phyloP scores from a whole-genome alignment of 2,797 vertebrate species.

The Antennarius maculatus region DNA sequence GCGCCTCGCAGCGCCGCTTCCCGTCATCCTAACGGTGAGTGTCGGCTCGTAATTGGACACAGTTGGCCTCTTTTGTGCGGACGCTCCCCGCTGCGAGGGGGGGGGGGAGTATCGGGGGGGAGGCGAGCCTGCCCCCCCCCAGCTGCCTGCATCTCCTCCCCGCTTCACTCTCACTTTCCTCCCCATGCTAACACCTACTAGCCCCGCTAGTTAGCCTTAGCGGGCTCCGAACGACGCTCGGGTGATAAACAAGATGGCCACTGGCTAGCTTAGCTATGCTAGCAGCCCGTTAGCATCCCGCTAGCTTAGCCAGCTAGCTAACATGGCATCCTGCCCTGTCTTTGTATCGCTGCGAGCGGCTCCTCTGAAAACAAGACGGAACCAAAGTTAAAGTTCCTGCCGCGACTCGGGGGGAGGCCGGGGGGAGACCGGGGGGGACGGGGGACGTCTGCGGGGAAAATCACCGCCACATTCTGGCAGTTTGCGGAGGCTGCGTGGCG shows the following conservation, averaged over 20 bases:
- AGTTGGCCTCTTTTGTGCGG: constrained; percentile 28
- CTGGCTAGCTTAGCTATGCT: constrained; percentile 61
- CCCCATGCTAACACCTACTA: constrained; percentile 47
- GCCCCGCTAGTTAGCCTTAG: constrained; percentile 52
- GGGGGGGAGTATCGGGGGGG: constrained; percentile 12
- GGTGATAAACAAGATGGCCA: constrained; percentile 83
- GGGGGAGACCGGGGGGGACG: neutral
- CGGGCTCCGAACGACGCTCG: constrained; percentile 31
- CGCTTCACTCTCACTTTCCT: constrained; percentile 67
- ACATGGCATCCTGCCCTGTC: constrained; percentile 71
- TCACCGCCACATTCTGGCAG: constrained; percentile 49
- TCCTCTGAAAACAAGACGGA: too few species aligned
- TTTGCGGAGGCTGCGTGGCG: constrained; percentile 57
- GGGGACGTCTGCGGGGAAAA: constrained; percentile 5
- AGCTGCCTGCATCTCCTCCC: constrained; percentile 23
- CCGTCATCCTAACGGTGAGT: constrained; percentile 2
- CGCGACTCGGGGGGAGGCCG: neutral
- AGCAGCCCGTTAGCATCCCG: constrained; percentile 32
- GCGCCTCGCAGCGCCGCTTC: constrained; percentile 9
- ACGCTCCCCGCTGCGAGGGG: constrained; percentile 29
- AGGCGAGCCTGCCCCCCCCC: constrained; percentile 9
- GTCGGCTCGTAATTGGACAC: constrained; percentile 18
- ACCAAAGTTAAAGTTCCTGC: neutral
- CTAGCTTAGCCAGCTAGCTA: constrained; percentile 49
- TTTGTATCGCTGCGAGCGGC: constrained; percentile 58